These are phyloP conservation scores for Cephalotes varians DNA, from an alignment of 2,888 invertebrate genomes.

Conservation along the genomic window DNA sequence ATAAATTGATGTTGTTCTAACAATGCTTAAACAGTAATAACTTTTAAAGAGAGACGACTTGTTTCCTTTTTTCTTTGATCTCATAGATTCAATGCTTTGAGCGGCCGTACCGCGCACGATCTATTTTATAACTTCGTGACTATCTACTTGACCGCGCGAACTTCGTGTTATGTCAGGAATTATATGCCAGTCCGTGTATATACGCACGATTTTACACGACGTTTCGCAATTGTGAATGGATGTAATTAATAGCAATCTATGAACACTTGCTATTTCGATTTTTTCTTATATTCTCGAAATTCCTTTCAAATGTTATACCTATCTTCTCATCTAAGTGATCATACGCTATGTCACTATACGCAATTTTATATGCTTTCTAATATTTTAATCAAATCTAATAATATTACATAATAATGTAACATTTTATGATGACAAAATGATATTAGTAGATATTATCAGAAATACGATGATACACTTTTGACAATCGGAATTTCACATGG, in stretches of 20 bases:
- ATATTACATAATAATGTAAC: not conserved
- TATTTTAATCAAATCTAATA: not conserved
- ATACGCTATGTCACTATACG: not conserved
- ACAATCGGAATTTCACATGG: not conserved
- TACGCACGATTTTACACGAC: conserved; percentile 14
- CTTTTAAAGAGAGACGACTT: not conserved
- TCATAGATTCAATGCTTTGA: conserved; percentile 48
- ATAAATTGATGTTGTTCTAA: not conserved
- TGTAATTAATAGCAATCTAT: conserved; percentile 30
- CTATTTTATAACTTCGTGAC: conserved; percentile 57
- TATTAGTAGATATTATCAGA: not conserved
- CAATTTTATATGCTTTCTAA: not conserved
- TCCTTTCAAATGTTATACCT: conserved; percentile 13
- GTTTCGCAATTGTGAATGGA: conserved; percentile 31
- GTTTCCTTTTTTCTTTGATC: not conserved
- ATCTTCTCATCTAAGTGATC: not conserved
- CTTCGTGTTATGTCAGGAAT: conserved; percentile 26
- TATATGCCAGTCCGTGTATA: conserved; percentile 16
- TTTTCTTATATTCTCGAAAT: not conserved
- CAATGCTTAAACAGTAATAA: too few relatives aligned
- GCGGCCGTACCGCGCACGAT: conserved; percentile 25
- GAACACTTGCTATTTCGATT: conserved; percentile 19
- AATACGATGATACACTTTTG: not conserved
- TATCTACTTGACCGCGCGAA: conserved; percentile 41
- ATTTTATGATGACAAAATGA: not conserved